Evolutionary conservation across 1,140 invertebrate species (phyloP), one percentile per base, ranked within the genome.

Genomic region (Drosophila eugracilis): DNA sequence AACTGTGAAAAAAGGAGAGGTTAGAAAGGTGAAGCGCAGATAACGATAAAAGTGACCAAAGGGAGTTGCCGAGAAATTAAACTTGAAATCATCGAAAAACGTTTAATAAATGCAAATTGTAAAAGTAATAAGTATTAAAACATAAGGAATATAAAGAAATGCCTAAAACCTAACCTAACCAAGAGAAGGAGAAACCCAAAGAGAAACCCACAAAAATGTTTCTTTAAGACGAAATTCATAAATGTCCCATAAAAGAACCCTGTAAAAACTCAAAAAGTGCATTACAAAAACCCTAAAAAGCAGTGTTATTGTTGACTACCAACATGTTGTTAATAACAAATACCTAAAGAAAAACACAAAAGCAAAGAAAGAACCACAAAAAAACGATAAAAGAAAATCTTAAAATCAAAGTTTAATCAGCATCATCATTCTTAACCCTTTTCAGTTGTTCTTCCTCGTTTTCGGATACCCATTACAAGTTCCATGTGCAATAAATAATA

Each of bases 1-100:
- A 65, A 62, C 60, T 65, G 60, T 65, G 60, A 62, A 65, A 65
- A 58, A 44, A 65, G 55, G 41, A 37, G 41, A 62, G 57, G 26
- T 54, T 7, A 44, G 14, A 52, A 54, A 22, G 14, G 48, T 24
- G 39, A 63, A 63, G 26, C 4, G 12, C 21, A 47, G 55, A 47
- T 34, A 19, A 37, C 14, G n/a, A 15, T n/a, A 36, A 47, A 45
- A n/a, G 22, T 7, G 21, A 22, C 9, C n/a, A 30, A 47, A 36
- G 22, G 30, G 41, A 45, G 22, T 19, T 26, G 47, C 17, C 4
- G 14, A 37, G 14, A 26, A 53, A 17, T n/a, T n/a, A 2, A 39
- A 9, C n/a, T 24, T 14, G 10, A 39, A 15, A n/a, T n/a, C n/a
- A n/a, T n/a, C n/a, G n/a, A n/a, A n/a, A n/a, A n/a, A n/a, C n/a